Percentiles rank a stretch among this genome's conserved stretches.
These are phyloP conservation scores for Trileptium ribeirensis DNA, from an alignment of 2,888 invertebrate species.

Conservation along the genomic window DNA sequence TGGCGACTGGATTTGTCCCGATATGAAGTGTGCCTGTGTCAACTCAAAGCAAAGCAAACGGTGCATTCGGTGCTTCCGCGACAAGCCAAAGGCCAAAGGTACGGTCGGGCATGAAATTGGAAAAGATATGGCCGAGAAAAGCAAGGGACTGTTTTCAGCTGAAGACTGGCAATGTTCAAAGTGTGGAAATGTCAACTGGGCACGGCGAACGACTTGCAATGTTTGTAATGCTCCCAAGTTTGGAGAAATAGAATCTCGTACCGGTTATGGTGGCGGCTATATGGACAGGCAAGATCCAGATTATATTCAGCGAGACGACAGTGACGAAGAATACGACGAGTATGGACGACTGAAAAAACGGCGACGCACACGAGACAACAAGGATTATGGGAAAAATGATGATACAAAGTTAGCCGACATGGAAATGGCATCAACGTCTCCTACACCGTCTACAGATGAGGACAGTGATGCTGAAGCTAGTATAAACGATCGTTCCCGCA, in stretches of 20 bases:
- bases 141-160: slow-evolving; percentile 82
- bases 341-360: slow-evolving; percentile 46
- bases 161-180: slow-evolving; percentile 99
- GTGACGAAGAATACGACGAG: slow-evolving; percentile 89
- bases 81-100: slow-evolving; percentile 47
- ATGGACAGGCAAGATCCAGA: slow-evolving; percentile 65
- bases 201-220: slow-evolving; percentile 86
- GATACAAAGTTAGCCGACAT: not conserved
- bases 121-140: slow-evolving; percentile 91
- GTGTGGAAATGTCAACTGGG: slow-evolving; percentile 99
- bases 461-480: not conserved
- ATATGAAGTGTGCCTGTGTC: slow-evolving; percentile 51
- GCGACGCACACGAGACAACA: not conserved
- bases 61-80: slow-evolving; percentile 42
- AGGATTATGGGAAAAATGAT: not conserved
- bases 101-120: slow-evolving; percentile 79
- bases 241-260: slow-evolving; percentile 76
- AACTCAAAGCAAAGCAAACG: not conserved
- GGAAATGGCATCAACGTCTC: not conserved
- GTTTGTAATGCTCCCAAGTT: slow-evolving; percentile 97
- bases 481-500: too few relatives aligned
- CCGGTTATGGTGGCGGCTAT: slow-evolving; percentile 58
- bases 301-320: slow-evolving; percentile 76
- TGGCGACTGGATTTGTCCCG: slow-evolving; percentile 56
- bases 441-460: not conserved